Evolutionary conservation across 2,888 invertebrate genomes (phyloP), one percentile per base, ranked within the genome.

Genomic region (Lobophora halterata): DNA sequence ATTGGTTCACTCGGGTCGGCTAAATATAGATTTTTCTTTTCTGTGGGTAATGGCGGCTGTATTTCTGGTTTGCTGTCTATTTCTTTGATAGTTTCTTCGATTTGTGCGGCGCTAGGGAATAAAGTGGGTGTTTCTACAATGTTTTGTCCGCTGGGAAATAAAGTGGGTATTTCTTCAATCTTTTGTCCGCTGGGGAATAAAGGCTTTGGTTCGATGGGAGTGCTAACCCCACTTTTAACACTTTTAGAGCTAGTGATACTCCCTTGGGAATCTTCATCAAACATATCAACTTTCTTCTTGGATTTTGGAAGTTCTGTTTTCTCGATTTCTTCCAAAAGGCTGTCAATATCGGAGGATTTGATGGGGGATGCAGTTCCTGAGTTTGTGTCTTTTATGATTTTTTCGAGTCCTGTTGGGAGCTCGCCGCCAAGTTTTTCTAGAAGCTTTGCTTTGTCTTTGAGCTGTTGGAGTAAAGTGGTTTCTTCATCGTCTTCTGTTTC

Each of bases 381-480:
- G 6, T 38, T 54, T 0, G 62, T 58, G 34, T 77, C 78, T 24
- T 78, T 79, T 50, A 88, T 86, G 17, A 88, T 81, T 46, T 81
- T 74, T 51, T 85, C 79, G 3, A 89, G 52, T 9, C 89, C 89
- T 10, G 72, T 72, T 0, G 89, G 89, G 40, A 89, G 54, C 55
- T 89, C 86, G 0, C 89, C 89, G 0, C 89, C 90, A 0, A 89
- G 66, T 50, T 88, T 88, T 58, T 89, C 87, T 37, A 90, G 58
- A 13, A 89, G 50, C 50, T 79, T 82, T 0, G 89, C 89, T 69
- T 89, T 87, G 36, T 85, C 81, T 61, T 85, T 88, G 18, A 90
- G 54, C 55, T 65, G 71, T 39, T 68, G 62, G n/a, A 85, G 52
- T n/a, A 88, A 49, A 1, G 47, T 37, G 16, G 54, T 65, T 56